Evolutionary conservation across 2,797 vertebrate genomes (phyloP).

Genomic region (Taenioides sp.): DNA sequence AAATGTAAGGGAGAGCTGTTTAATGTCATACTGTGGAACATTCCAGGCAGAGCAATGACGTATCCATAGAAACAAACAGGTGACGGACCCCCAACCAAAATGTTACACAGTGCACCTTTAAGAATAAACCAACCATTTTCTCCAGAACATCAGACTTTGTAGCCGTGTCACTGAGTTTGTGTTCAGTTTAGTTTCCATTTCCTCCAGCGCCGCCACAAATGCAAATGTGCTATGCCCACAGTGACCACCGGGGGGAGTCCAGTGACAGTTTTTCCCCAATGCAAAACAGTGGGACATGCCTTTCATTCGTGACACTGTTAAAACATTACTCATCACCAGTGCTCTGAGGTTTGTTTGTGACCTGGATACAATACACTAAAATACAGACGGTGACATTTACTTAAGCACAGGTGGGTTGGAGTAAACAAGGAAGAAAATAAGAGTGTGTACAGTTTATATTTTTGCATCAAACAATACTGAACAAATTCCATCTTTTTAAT

Average conservation of each 20-base stretch:
- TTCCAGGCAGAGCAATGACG: no score
- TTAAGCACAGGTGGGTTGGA: neutral
- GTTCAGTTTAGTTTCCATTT: neutral
- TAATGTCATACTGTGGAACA: no score
- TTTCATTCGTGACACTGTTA: constrained; percentile 41
- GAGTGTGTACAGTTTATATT: no score
- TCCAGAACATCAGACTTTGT: neutral
- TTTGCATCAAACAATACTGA: no score
- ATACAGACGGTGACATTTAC: neutral
- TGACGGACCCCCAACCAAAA: no score
- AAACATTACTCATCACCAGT: constrained; percentile 30
- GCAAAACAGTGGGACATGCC: constrained; percentile 46
- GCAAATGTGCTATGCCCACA: neutral
- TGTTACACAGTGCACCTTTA: no score
- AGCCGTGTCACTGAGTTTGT: neutral
- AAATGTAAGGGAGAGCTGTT: no score
- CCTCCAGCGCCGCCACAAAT: neutral
- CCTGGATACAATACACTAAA: neutral
- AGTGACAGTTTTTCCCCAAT: constrained; percentile 25
- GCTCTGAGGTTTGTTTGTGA: neutral
- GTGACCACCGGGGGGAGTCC: constrained; percentile 55
- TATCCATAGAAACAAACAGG: no score
- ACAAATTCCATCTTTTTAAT: no score
- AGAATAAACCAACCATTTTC: neutral
- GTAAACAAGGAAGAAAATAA: no score